Evolutionary conservation across 2,113 vertebrate genomes (phyloP).

Genomic region (Ochotona curzoniae): DNA sequence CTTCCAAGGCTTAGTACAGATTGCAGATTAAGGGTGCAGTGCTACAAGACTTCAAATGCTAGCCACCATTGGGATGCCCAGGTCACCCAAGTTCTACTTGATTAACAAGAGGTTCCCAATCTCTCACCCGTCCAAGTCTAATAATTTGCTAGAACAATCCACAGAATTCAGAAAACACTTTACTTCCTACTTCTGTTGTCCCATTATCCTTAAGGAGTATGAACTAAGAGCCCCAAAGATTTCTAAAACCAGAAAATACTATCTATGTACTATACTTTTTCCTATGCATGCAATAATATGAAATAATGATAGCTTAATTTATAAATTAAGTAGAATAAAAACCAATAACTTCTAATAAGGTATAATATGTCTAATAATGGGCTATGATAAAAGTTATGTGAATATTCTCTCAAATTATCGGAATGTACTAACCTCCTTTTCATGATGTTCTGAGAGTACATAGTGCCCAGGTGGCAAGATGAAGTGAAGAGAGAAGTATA

Average conservation of each 20-base stretch:
- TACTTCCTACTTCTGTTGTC: not conserved
- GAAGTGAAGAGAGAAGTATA: not conserved
- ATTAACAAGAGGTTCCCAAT: not conserved
- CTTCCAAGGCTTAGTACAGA: not conserved
- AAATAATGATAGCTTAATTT: no score
- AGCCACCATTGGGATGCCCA: not conserved
- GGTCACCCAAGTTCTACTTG: not conserved
- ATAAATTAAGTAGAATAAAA: not conserved
- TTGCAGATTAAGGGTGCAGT: not conserved
- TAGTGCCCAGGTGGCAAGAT: not conserved
- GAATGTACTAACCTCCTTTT: not conserved
- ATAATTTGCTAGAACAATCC: not conserved
- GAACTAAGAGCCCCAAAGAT: not conserved
- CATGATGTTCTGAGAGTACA: not conserved
- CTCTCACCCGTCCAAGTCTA: not conserved
- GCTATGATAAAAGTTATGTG: no score
- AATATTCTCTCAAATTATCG: not conserved
- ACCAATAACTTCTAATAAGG: not conserved
- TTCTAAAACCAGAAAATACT: no score
- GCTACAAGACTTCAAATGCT: not conserved
- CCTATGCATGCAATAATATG: no score
- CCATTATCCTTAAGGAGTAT: not conserved
- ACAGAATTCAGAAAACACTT: not conserved
- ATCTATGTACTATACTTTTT: not conserved
- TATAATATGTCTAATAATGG: not conserved